Conservation (phyloP, 2,113 vertebrate species). For the Myocastor coypus region DNA sequence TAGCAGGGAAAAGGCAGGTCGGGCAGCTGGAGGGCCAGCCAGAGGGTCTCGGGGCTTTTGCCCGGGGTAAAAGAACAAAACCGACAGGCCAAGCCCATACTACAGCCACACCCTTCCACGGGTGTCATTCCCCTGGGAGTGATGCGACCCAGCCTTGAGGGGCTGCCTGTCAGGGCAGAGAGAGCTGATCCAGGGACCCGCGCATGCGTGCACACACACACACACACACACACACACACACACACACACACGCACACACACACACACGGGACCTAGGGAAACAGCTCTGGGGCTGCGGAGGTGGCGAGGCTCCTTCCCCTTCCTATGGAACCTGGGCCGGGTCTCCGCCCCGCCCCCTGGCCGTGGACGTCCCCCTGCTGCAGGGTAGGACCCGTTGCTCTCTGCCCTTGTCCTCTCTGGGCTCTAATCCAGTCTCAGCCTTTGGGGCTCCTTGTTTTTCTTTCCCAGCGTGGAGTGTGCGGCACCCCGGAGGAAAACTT, state of each 20-base stretch:
- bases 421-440: not conserved
- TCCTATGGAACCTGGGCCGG: not conserved
- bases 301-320: not conserved
- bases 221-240: too few relatives aligned
- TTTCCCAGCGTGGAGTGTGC: not conserved
- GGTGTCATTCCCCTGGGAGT: too few relatives aligned
- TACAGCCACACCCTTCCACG: not conserved
- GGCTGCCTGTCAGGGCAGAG: not conserved
- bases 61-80: not conserved
- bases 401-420: not conserved
- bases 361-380: fast-evolving
- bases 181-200: not conserved
- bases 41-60: not conserved
- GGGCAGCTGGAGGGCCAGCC: too few relatives aligned
- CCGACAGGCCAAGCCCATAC: not conserved
- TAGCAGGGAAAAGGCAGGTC: not conserved
- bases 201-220: too few relatives aligned
- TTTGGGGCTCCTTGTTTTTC: not conserved
- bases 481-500: not conserved
- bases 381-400: fast-evolving
- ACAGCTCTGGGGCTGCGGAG: not conserved
- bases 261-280: fast-evolving
- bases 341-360: not conserved
- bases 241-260: too few relatives aligned
- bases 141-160: fast-evolving